Base-by-base conservation (phyloP, 2,113 vertebrate species). In the Bambusicola thoracicus region DNA sequence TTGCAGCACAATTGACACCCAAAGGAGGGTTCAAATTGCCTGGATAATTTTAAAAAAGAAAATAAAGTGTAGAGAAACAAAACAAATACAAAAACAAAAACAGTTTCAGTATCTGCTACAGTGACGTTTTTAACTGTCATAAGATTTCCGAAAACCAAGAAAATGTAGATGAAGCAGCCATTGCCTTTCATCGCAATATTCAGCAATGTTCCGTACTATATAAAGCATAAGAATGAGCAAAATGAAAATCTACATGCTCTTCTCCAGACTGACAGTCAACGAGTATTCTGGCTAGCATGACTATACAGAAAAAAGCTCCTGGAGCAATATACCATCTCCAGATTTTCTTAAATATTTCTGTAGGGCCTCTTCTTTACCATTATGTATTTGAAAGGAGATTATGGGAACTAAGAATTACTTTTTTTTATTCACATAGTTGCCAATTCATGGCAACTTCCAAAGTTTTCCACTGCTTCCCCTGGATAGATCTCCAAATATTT, bases 241-340 rank as follows among this genome's bases (percentile, higher is more conserved):
- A 77, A 78, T 0, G 0, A n/a, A 81, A 56, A 61, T 2, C 1
- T 68, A 3, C 13, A 17, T 61, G 15, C 75, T 13, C 10, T 81
- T 24, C 49, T 59, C 66, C 27, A 70, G 56, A 81, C 20, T 49
- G 61, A 29, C 2, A 48, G 11, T 56, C 24, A 18, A 8, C 48
- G 32, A 38, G 10, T 29, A 44, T 36, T 81, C 34, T 79, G 66
- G 3, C 18, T 72, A 22, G 27, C 40, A 61, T 30, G 22, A 2
- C 5, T 73, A 10, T 32, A 24, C 21, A 68, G 20, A 78, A 86
- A 11, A 83, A 43, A 8, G 16, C 58, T 9, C 11, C 7, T 44
- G 8, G 3, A 14, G 43, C 41, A 81, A 24, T 15, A 12, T 38
- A 21, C 5, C 14, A 4, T 49, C 32, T 87, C 6, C 46, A 30